phyloP scores from a whole-genome alignment of 2,113 vertebrate genomes.

The Gavia stellata region DNA sequence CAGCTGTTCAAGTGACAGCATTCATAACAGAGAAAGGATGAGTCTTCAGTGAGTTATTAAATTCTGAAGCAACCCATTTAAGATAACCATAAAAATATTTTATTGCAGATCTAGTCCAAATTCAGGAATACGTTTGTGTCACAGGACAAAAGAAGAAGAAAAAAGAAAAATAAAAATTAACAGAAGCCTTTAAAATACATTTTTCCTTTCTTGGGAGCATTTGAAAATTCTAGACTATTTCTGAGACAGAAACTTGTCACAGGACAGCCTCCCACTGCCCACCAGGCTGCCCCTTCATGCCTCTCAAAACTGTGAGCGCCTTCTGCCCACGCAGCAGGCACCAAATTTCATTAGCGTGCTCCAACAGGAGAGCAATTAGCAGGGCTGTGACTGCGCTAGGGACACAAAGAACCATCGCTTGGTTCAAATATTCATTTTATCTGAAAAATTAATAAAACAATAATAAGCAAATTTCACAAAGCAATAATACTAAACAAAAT shows the following conservation, averaged over 20 bases:
- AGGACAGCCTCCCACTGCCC: background rate
- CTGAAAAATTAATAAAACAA: background rate
- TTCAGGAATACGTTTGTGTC: background rate
- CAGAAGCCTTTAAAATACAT: background rate
- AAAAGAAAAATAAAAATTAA: background rate
- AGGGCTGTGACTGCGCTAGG: background rate
- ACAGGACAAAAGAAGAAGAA: background rate
- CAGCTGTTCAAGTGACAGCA: background rate
- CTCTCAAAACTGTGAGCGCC: fast-evolving
- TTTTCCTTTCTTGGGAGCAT: background rate
- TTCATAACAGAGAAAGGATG: background rate
- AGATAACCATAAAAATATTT: background rate
- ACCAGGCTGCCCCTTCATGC: background rate
- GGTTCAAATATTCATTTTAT: background rate
- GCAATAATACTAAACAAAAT: background rate
- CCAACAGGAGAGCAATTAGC: background rate
- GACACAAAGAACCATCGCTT: background rate
- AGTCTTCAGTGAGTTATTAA: constrained; percentile 2
- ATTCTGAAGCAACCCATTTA: background rate
- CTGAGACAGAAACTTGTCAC: background rate
- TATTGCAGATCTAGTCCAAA: background rate
- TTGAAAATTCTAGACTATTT: background rate
- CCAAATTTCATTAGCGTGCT: background rate
- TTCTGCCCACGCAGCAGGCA: background rate
- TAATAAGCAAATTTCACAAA: background rate